Base-by-base conservation (phyloP, 2,888 invertebrate genomes). In the Lampropteryx suffumata region DNA sequence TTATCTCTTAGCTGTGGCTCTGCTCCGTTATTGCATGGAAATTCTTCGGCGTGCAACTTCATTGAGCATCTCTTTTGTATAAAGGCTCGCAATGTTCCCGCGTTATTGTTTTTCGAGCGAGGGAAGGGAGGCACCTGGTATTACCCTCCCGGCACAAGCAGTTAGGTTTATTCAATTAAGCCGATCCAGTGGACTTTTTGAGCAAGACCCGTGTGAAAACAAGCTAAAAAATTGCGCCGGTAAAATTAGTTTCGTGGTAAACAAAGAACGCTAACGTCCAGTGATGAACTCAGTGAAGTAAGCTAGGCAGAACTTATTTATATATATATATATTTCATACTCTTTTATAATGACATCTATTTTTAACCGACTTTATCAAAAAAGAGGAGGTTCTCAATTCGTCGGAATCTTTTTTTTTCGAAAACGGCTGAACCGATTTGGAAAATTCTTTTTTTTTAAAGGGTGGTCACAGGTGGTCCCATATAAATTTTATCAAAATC, bases 51-150 rank as follows among this genome's bases (percentile, higher is more conserved):
- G 84, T 88, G 86, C 89, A 88, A 87, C 84, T 89, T 83, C 87
- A 89, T 88, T 83, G 84, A 80, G 79, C 74, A 77, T 78, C 81
- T 80, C 83, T 84, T 85, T 84, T 82, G 83, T 84, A 80, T 84
- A 87, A 84, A 84, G 84, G 81, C 80, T 81, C 71, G 78, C 80
- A 74, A 82, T 85, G 82, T 82, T 83, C 81, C 76, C 69, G 66
- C 80, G 81, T 86, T 90, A 90, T 90, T 89, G 89, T 89, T 90
- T 87, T 85, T 84, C 84, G 79, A 83, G 82, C 80, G 80, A 65
- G 67, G 66, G 73, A 72, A 65, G 67, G 67, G 73, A 72, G 74
- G 71, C 76, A 76, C 76, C 76, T 79, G 80, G 78, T 84, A 84
- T 88, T 85, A 78, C 82, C 76, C 79, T 77, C 65, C 67, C 69